These are phyloP conservation scores for Euleptes europaea DNA, from an alignment of 2,113 vertebrate species.

Conservation along the genomic window DNA sequence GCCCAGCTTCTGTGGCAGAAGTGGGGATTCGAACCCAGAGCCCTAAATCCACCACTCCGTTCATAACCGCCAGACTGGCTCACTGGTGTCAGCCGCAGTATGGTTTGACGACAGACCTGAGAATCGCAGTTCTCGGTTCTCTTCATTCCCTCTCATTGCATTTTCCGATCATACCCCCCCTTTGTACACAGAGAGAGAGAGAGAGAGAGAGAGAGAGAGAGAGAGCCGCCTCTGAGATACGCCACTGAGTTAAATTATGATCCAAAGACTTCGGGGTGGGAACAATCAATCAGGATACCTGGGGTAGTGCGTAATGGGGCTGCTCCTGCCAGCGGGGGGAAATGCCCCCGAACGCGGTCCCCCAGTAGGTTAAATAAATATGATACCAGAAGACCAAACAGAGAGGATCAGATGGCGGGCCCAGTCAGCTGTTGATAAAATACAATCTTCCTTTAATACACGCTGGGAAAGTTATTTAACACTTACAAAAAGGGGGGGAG, in stretches of 20 bases:
- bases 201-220: too few species aligned
- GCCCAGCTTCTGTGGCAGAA: too few species aligned
- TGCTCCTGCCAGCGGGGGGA: slow-evolving; percentile 89
- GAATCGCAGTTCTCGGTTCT: too few species aligned
- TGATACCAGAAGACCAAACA: slow-evolving; percentile 88
- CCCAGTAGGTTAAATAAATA: slow-evolving; percentile 99
- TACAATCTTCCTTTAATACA: slow-evolving; percentile 83
- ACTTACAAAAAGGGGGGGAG: slow-evolving; percentile 70
- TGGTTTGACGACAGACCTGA: too few species aligned
- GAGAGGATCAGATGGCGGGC: slow-evolving; percentile 88
- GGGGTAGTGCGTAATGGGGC: slow-evolving; percentile 90
- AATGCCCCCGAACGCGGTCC: slow-evolving; percentile 85
- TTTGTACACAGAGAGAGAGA: too few species aligned
- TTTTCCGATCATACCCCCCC: slow-evolving; percentile 46
- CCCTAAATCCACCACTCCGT: too few species aligned
- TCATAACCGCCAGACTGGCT: too few species aligned
- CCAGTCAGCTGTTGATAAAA: slow-evolving; percentile 89
- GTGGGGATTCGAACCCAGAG: too few species aligned
- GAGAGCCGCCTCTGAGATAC: slow-evolving; percentile 80
- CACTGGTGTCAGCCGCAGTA: too few species aligned
- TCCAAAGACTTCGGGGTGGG: slow-evolving; percentile 89
- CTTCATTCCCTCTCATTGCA: slow-evolving; percentile 46
- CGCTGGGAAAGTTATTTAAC: slow-evolving; percentile 87
- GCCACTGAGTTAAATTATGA: slow-evolving; percentile 99
- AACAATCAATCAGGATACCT: slow-evolving; percentile 96